Conservation (phyloP, 2,797 vertebrate species). For the Acropternis orthonyx region DNA sequence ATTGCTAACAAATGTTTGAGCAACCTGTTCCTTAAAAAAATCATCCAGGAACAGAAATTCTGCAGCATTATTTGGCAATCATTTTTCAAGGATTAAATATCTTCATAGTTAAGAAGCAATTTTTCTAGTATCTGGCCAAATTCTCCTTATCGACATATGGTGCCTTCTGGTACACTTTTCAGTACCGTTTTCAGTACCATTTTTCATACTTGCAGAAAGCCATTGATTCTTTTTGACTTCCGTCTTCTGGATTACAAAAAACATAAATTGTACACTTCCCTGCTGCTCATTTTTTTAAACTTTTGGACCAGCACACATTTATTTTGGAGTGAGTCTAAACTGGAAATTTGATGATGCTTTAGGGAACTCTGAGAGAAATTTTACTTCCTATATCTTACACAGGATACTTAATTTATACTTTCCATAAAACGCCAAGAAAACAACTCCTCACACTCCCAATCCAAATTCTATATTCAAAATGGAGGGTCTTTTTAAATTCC, state of each 20-base stretch:
- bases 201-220: not conserved
- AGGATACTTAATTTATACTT: not conserved
- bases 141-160: not conserved
- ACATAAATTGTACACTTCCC: not conserved
- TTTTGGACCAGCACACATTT: not conserved
- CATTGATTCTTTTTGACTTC: not conserved
- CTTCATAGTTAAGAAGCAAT: not conserved
- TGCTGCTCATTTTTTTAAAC: not conserved
- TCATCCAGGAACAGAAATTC: not conserved
- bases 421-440: not conserved
- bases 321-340: not conserved
- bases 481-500: not conserved
- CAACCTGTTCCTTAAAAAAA: not conserved
- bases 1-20: not conserved
- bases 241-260: not conserved
- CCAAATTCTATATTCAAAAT: not conserved
- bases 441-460: not conserved
- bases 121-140: not conserved
- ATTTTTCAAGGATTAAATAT: not conserved
- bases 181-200: not conserved
- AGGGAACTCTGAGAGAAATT: not conserved
- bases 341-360: not conserved
- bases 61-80: not conserved
- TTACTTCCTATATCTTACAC: not conserved
- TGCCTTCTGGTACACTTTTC: not conserved